These are phyloP conservation scores for Drosophila picticornis DNA, from an alignment of 2,888 invertebrate genomes.

Conservation along the genomic window DNA sequence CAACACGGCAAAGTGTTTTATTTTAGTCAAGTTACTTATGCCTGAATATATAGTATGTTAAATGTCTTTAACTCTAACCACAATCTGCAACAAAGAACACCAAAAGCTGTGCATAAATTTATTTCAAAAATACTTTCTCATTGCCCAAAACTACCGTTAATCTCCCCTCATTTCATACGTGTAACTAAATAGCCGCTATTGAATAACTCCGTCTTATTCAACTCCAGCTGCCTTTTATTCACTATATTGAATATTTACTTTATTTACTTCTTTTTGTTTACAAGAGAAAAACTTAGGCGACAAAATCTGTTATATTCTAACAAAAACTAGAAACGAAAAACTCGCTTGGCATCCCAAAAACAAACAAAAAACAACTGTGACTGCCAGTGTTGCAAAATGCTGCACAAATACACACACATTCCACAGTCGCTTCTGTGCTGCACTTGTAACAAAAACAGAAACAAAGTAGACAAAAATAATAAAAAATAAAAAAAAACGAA, in stretches of 20 bases:
- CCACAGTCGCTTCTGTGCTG: slow-evolving; percentile 52
- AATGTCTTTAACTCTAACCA: neutral
- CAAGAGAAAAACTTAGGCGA: slow-evolving; percentile 10
- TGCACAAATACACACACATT: slow-evolving; percentile 25
- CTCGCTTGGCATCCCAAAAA: neutral
- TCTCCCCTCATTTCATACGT: neutral
- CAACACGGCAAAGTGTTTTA: neutral
- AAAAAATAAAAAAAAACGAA: slow-evolving; percentile 49
- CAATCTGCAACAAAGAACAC: neutral
- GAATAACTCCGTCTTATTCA: neutral
- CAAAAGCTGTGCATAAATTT: neutral
- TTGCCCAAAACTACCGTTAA: neutral
- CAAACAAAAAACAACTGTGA: slow-evolving; percentile 25
- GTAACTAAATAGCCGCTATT: neutral
- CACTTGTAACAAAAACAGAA: slow-evolving; percentile 59
- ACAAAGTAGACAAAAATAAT: slow-evolving; percentile 8
- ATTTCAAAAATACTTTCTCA: neutral
- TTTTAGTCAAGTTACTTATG: neutral
- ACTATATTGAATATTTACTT: too few species aligned
- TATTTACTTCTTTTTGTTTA: slow-evolving; percentile 28
- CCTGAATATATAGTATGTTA: neutral
- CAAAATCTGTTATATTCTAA: slow-evolving; percentile 10
- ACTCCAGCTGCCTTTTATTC: neutral
- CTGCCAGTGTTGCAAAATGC: slow-evolving; percentile 64
- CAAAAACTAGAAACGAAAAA: slow-evolving; percentile 16